Percentiles rank a stretch among this genome's conserved stretches.
These are phyloP conservation scores for Nomada flava DNA, from an alignment of 2,888 invertebrate genomes.

Conservation along the genomic window DNA sequence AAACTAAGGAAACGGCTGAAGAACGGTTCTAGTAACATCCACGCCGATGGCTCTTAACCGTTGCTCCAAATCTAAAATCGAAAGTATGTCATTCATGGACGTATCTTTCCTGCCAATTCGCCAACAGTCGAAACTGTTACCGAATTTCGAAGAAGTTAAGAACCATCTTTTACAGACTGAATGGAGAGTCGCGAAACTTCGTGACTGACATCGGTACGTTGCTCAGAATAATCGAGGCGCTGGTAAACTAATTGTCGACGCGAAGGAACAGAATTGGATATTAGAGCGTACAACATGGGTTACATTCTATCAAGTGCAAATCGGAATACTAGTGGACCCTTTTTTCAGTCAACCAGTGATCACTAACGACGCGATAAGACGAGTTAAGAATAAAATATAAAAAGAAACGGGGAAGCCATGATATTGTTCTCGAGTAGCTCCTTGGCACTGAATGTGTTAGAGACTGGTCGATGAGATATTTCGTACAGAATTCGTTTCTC, in stretches of 20 bases:
- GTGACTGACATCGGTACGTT: not conserved
- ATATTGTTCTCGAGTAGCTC: not conserved
- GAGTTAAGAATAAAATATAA: not conserved
- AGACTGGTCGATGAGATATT: conserved; percentile 28
- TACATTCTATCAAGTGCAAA: not conserved
- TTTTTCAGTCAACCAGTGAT: not conserved
- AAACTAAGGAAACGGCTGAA: not conserved
- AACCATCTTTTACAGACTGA: not conserved
- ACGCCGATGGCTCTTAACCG: no score
- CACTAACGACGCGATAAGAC: not conserved
- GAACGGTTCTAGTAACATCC: no score
- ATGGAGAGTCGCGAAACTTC: not conserved
- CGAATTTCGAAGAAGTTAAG: no score
- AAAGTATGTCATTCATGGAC: no score
- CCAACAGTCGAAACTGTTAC: no score
- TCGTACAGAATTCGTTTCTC: conserved; percentile 13
- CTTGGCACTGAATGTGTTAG: conserved; percentile 33
- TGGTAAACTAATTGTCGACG: not conserved
- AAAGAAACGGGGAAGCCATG: not conserved
- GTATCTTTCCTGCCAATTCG: no score
- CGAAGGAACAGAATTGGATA: not conserved
- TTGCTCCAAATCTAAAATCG: no score
- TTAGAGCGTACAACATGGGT: not conserved
- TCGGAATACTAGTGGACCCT: not conserved
- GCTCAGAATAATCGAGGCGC: not conserved